Base-by-base conservation (phyloP, 2,113 vertebrate species). In the Anser brachyrhynchus region DNA sequence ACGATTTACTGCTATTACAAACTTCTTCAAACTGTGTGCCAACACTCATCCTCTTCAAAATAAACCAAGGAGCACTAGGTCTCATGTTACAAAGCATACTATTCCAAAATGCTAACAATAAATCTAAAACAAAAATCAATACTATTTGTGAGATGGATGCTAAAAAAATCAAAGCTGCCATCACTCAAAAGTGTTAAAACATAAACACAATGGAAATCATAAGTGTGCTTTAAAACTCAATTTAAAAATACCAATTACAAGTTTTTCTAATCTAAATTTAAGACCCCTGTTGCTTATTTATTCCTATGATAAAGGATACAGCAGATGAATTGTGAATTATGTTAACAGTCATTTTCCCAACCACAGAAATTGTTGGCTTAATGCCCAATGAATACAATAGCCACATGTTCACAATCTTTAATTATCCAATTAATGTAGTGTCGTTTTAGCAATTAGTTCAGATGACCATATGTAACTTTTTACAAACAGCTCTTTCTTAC, bases 351-450 rank as follows among this genome's bases (percentile, higher is more conserved):
- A 96, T 89, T 87, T 97, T 97, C 79, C 92, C 96, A 94, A 93
- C 84, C 94, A 95, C 59, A 89, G 93, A 96, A 97, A 96, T 74
- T 14, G 75, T 7, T 97, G 97, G 97, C 98, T 98, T 97, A 87
- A 91, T 97, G 98, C 97, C 98, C 98, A 97, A 97, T 91, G 95
- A 98, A 97, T 88, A 97, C 97, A 98, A 98, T 96, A 97, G 96
- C 97, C 94, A 97, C 97, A 97, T 97, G 97, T 95, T 97, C 57
- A 0, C 95, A 97, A 98, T 97, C 98, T 96, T 98, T 98, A 98
- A 98, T 98, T 98, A 98, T 96, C 98, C 97, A 98, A 98, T 98
- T 98, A 98, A 98, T 95, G 94, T 93, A 94, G 96, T 97, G 95
- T 97, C 97, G 1, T 96, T 97, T 97, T 96, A 96, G 97, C 97